phyloP scores from a whole-genome alignment of 2,797 vertebrate genomes.

The Discoglossus pictus region DNA sequence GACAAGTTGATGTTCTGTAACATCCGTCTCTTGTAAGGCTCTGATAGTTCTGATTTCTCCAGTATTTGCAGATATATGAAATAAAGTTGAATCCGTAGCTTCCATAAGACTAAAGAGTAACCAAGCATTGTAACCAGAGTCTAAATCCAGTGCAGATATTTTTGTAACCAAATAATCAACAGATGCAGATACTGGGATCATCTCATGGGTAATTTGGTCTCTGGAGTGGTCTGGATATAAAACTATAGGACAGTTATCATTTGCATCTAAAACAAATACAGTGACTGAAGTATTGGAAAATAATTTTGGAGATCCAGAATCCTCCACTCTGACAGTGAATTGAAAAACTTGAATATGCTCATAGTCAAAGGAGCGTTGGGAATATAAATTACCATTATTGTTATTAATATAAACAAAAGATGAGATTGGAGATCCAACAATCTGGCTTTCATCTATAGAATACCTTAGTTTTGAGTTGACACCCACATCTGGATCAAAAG shows the following conservation, averaged over 20 bases:
- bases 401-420: slow-evolving; percentile 75
- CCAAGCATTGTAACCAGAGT: slow-evolving; percentile 61
- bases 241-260: slow-evolving; percentile 54
- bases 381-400: slow-evolving; percentile 72
- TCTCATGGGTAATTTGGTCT: slow-evolving; percentile 16
- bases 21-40: slow-evolving; percentile 51
- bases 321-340: slow-evolving; percentile 75
- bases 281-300: slow-evolving; percentile 47
- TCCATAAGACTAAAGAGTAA: slow-evolving; percentile 50
- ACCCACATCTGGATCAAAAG: slow-evolving; percentile 82
- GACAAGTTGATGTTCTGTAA: slow-evolving; percentile 48
- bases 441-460: slow-evolving; percentile 75
- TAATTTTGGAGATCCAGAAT: slow-evolving; percentile 65
- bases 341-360: slow-evolving; percentile 77
- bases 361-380: slow-evolving; percentile 78
- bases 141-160: slow-evolving; percentile 61
- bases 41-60: slow-evolving; percentile 54
- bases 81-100: slow-evolving; percentile 38
- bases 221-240: slow-evolving; percentile 63
- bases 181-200: slow-evolving; percentile 53
- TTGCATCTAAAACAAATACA: slow-evolving; percentile 58
- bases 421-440: slow-evolving; percentile 72
- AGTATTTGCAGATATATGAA: slow-evolving; percentile 51
- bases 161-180: slow-evolving; percentile 60
- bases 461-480: slow-evolving; percentile 85